Evolutionary conservation across 2,113 vertebrate species (phyloP).

Genomic region (Sylvietta virens): DNA sequence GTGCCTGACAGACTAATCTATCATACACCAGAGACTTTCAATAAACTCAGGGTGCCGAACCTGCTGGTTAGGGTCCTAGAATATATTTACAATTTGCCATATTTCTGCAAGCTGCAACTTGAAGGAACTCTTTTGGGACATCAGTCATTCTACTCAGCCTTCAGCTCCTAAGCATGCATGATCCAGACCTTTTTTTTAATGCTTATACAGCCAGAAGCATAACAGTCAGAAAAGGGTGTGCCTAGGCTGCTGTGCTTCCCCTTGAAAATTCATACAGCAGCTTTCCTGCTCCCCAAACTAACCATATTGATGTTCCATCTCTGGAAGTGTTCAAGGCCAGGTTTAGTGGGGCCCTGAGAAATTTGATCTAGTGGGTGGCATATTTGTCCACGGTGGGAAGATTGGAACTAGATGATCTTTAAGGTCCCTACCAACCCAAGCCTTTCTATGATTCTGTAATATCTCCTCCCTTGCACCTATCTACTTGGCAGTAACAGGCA

Average conservation of each 20-base stretch:
- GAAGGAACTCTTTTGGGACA: background rate
- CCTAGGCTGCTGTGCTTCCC: background rate
- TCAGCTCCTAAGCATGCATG: background rate
- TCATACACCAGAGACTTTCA: background rate
- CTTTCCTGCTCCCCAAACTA: background rate
- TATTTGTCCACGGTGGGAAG: background rate
- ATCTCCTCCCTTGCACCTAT: background rate
- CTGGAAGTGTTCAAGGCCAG: background rate
- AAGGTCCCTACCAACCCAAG: background rate
- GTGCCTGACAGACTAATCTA: conserved; percentile 12
- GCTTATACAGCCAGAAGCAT: background rate
- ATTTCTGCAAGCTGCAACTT: conserved; percentile 9
- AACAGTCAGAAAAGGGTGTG: background rate
- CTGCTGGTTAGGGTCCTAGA: background rate
- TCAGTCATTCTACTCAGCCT: background rate
- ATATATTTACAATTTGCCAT: background rate
- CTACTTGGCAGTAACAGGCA: background rate
- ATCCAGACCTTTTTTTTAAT: background rate
- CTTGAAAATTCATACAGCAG: background rate
- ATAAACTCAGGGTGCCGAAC: conserved; percentile 21
- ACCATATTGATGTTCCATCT: background rate
- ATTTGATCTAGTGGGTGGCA: too few relatives aligned
- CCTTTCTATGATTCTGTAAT: background rate
- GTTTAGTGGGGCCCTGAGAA: background rate
- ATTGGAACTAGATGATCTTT: background rate